Conservation (phyloP, 2,797 vertebrate species). For the Pteronotus mesoamericanus region DNA sequence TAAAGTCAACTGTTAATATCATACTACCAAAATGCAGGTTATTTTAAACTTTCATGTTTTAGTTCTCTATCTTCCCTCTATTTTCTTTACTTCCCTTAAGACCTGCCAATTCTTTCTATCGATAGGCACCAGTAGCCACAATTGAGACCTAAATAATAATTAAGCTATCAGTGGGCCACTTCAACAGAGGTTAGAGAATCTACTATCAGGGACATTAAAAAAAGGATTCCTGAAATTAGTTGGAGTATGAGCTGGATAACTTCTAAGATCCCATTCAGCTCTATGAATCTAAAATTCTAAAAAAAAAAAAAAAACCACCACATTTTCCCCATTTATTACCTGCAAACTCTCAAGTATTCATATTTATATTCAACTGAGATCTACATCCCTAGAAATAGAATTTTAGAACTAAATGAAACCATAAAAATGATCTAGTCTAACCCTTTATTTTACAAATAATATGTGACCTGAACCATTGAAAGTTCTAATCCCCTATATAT, state of each 20-base stretch:
- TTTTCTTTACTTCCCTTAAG: neutral
- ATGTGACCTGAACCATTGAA: neutral
- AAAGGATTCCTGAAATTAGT: neutral
- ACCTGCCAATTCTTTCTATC: neutral
- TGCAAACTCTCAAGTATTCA: neutral
- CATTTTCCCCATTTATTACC: neutral
- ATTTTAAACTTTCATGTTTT: neutral
- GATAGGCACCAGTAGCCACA: neutral
- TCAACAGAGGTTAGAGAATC: neutral
- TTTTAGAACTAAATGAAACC: conserved; percentile 7
- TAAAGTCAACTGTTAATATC: neutral
- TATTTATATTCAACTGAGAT: neutral
- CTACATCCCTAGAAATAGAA: neutral
- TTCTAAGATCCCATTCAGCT: neutral
- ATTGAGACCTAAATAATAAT: neutral
- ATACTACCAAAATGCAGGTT: neutral
- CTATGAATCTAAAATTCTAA: neutral
- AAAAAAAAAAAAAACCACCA: neutral
- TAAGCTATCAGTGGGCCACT: neutral
- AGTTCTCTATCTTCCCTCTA: neutral
- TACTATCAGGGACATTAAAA: neutral
- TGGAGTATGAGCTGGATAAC: neutral
- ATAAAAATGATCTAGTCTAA: neutral
- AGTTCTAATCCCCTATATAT: neutral
- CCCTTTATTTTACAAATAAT: neutral